phyloP scores from a whole-genome alignment of 2,797 vertebrate species.

The Pelodytes ibericus region DNA sequence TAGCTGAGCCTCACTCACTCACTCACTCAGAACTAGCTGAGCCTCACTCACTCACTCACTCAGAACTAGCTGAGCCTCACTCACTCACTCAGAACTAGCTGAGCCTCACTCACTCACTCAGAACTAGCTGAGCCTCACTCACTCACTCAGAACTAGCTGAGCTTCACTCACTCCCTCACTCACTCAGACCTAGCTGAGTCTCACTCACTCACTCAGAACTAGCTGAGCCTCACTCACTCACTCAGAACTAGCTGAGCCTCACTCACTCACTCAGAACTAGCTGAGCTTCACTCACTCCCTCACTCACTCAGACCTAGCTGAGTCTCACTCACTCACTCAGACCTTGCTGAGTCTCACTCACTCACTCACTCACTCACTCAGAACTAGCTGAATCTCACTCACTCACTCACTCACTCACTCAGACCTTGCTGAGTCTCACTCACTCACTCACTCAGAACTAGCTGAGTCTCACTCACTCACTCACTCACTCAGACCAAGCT shows the following conservation, averaged over 20 bases:
- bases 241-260: background rate
- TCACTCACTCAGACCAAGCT: too few species aligned
- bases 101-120: too few species aligned
- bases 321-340: background rate
- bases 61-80: conserved; percentile 14
- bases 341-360: too few species aligned
- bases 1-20: background rate
- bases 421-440: too few species aligned
- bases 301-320: conserved; percentile 27
- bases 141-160: background rate
- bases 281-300: background rate
- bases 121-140: background rate
- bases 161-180: background rate
- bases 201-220: too few species aligned
- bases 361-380: too few species aligned
- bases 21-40: background rate
- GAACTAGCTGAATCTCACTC: too few species aligned
- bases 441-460: too few species aligned
- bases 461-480: background rate
- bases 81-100: too few species aligned
- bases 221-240: background rate
- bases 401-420: too few species aligned
- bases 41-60: background rate
- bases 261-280: background rate
- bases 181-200: conserved; percentile 32